Evolutionary conservation across 1,140 invertebrate species (phyloP), one percentile per base, ranked within the genome.

Genomic region (Lepeophtheirus salmonis): DNA sequence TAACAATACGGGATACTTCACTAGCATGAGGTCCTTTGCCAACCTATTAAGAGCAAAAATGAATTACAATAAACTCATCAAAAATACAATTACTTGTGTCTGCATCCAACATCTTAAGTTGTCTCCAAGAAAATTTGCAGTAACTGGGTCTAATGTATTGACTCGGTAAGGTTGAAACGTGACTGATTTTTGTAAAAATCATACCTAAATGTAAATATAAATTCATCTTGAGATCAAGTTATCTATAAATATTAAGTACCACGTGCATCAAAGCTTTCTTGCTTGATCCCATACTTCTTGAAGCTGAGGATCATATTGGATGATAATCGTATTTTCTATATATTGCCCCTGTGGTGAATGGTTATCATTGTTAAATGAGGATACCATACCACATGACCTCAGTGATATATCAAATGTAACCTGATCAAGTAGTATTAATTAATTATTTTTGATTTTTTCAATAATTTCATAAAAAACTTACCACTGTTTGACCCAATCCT

Each of bases 71-170:
- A n/a, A n/a, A 41, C n/a, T n/a, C 10, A 41, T 41, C n/a, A n/a
- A 41, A 12, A 41, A 41, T 41, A n/a, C n/a, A 10, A 10, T 41
- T 41, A 41, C 30, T 22, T 92, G 88, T 63, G 91, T 90, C 71
- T 91, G 88, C 87, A 91, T 91, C 88, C 88, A 92, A 70, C 88
- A 92, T 70, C 90, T 86, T 56, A 92, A 74, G 71, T 92, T 92
- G 72, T 92, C 89, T 14, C 89, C 89, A 63, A 91, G 76, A 77
- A 92, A 92, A 74, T 91, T 90, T 17, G 88, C 87, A 0, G 86
- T 89, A 20, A 91, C 87, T 0, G 87, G 88, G 68, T 92, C 84
- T 63, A 92, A 68, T 86, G 89, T 91, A 69, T 92, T 88, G 17
- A 92, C 88, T 65, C 86, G 84, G 80, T 90, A 92, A 21, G 88